Conservation (phyloP, 2,113 vertebrate genomes). For the Illadopsis cleaveri region DNA sequence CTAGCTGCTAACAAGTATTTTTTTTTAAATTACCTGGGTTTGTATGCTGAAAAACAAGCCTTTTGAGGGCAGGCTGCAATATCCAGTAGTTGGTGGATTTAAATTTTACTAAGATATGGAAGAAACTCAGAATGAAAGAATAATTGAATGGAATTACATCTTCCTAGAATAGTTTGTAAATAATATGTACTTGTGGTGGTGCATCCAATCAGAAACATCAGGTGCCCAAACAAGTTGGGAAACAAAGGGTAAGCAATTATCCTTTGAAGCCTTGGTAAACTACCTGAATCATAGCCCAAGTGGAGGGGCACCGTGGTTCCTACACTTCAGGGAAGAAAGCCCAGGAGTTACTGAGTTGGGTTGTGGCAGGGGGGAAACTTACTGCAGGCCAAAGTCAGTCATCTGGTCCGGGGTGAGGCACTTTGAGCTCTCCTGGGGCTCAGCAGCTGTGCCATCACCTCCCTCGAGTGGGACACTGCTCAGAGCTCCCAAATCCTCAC, state of each 20-base stretch:
- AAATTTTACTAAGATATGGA: not conserved
- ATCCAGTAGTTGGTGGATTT: not conserved
- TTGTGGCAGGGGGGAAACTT: not conserved
- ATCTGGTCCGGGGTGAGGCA: not conserved
- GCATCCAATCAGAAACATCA: not conserved
- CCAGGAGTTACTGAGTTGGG: not conserved
- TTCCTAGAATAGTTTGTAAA: not conserved
- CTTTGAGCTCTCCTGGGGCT: not conserved
- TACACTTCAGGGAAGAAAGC: not conserved
- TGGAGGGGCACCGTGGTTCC: not conserved
- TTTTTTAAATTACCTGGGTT: not conserved
- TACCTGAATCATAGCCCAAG: not conserved
- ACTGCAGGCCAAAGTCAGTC: not conserved
- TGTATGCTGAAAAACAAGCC: not conserved
- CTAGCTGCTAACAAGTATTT: not conserved
- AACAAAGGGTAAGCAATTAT: not conserved
- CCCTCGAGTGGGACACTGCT: not conserved
- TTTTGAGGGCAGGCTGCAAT: not conserved
- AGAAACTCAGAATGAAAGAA: not conserved
- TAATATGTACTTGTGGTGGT: not conserved
- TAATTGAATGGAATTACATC: not conserved
- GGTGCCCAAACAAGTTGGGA: not conserved
- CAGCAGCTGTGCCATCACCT: not conserved
- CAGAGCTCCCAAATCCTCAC: not conserved
- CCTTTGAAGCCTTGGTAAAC: not conserved